A percentile compares a stretch with the other conserved stretches of the same genome.
These are phyloP conservation scores for Hippocampus barbouri DNA, from an alignment of 2,113 vertebrate genomes.

Conservation along the genomic window DNA sequence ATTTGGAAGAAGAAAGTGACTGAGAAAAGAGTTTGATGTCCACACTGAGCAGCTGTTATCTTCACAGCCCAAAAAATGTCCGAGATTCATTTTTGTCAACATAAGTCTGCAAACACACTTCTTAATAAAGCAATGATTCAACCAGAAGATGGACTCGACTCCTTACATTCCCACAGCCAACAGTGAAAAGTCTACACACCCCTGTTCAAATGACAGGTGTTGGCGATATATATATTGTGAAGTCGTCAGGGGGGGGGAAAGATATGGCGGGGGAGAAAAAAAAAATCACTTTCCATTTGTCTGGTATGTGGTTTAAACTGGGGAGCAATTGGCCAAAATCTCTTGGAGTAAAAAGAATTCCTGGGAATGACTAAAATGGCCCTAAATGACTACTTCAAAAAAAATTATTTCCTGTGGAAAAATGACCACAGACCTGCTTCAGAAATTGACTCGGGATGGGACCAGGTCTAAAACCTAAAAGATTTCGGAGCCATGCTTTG, in stretches of 20 bases:
- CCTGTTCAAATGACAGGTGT: neutral
- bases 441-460: too few relatives aligned
- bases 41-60: constrained; percentile 56
- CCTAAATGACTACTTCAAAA: too few relatives aligned
- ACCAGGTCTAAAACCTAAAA: too few relatives aligned
- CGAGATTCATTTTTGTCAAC: neutral
- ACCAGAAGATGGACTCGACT: neutral
- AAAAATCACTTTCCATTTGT: too few relatives aligned
- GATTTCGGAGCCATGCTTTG: too few relatives aligned
- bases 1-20: neutral
- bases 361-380: too few relatives aligned
- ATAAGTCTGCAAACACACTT: constrained; percentile 6
- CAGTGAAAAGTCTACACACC: neutral
- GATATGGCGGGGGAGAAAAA: neutral
- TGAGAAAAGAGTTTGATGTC: neutral
- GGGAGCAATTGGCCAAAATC: too few relatives aligned
- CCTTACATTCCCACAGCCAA: neutral
- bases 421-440: too few relatives aligned
- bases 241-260: neutral
- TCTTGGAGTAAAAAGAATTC: too few relatives aligned
- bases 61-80: constrained; percentile 17
- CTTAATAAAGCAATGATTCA: neutral
- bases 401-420: too few relatives aligned
- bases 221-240: neutral
- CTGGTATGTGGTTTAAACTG: too few relatives aligned